Base-by-base conservation (phyloP, 2,797 vertebrate species). In the Lutjanus campechanus region DNA sequence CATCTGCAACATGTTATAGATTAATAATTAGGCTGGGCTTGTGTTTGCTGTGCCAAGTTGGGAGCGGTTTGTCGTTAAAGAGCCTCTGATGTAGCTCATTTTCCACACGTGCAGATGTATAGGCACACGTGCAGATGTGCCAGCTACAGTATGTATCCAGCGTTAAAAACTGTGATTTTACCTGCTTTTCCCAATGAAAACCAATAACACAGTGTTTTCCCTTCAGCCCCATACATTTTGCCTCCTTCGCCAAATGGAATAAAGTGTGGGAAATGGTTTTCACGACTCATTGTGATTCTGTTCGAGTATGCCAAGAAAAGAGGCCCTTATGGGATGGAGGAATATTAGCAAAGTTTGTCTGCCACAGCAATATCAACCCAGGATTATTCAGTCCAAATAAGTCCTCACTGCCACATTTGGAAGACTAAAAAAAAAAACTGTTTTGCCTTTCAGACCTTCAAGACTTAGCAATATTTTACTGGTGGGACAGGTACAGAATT, bases 1-100 rank as follows among this genome's bases (percentile, higher is more conserved):
- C 90, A 91, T 93, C 85, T 93, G 93, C 73, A 89, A 84, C 75
- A 79, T 78, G 81, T 91, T 92, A 85, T 22, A 71, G 82, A 60
- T 79, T 72, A 91, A 90, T 88, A 91, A 92, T 93, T 89, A 88
- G 69, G 69, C 67, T 58, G 41, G 43, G 83, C 63, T 81, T 77
- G 69, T 61, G 72, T 84, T 81, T 70, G 71, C 84, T 82, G 71
- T 85, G 85, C 89, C 89, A 93, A 88, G 73, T 82, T 81, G 59
- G 76, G 76, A 82, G 81, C 60, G 67, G 76, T 81, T 77, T 87
- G 67, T 88, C 77, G 60, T 87, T 88, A 84, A 86, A 84, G 25
- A 72, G 36, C 62, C 46, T 83, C 74, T 89, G 73, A 88, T 88
- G 67, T 81, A 53, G 72, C 73, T 84, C 72, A 76, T 83, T 85